Conservation (phyloP, 2,888 invertebrate species). For the Acronicta leporina region DNA sequence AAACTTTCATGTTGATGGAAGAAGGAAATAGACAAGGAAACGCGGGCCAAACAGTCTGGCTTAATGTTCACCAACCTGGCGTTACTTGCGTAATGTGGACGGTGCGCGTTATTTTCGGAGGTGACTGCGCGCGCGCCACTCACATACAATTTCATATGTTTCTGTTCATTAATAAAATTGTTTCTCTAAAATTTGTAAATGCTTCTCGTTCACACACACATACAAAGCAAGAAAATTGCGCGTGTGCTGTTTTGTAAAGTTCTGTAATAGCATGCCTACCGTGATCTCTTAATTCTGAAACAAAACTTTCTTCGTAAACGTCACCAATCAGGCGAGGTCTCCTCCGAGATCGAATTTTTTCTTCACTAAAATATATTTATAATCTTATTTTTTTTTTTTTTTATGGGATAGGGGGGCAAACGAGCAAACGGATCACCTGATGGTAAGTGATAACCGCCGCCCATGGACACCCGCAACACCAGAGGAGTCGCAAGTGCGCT, state of each 20-base stretch:
- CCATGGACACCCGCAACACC: too few relatives aligned
- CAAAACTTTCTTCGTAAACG: too few relatives aligned
- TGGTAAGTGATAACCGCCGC: too few relatives aligned
- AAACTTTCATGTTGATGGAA: slow-evolving; percentile 18
- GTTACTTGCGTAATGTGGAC: slow-evolving; percentile 17
- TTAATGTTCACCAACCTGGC: slow-evolving; percentile 12
- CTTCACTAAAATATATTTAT: too few relatives aligned
- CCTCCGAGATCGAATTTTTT: too few relatives aligned
- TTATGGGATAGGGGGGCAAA: too few relatives aligned
- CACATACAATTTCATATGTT: slow-evolving; percentile 5
- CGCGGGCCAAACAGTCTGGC: slow-evolving; percentile 26
- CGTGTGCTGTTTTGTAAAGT: not conserved
- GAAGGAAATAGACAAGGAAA: slow-evolving; percentile 5
- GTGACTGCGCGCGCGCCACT: slow-evolving; percentile 8
- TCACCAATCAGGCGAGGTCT: too few relatives aligned
- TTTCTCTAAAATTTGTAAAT: not conserved
- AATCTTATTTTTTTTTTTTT: too few relatives aligned
- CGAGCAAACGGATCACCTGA: too few relatives aligned
- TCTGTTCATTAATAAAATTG: slow-evolving; percentile 20
- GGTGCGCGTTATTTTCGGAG: slow-evolving; percentile 33
- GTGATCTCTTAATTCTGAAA: too few relatives aligned
- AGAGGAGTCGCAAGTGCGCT: too few relatives aligned
- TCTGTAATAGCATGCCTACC: too few relatives aligned
- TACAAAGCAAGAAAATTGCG: not conserved
- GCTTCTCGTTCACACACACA: not conserved